phyloP scores from a whole-genome alignment of 2,797 vertebrate species.

The Botia almorhae region DNA sequence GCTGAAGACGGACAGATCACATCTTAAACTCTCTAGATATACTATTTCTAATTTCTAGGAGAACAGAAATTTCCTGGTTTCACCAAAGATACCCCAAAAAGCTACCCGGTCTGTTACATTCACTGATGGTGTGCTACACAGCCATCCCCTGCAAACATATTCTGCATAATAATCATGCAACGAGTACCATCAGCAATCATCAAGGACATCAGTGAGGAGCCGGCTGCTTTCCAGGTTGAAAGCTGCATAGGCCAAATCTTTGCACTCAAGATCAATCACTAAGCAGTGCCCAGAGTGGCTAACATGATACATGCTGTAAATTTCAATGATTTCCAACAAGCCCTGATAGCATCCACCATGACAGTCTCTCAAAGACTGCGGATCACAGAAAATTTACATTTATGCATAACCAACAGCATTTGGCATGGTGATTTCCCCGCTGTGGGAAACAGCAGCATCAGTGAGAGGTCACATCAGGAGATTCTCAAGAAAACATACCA shows the following conservation, averaged over 20 bases:
- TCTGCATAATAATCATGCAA: constrained; percentile 12
- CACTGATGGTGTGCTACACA: background rate
- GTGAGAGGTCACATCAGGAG: constrained; percentile 16
- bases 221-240: constrained; percentile 34
- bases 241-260: background rate
- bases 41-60: background rate
- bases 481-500: constrained; percentile 11
- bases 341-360: constrained; percentile 3
- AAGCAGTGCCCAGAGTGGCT: constrained; percentile 16
- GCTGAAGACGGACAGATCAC: background rate
- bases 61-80: background rate
- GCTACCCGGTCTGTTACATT: background rate
- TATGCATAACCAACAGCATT: background rate
- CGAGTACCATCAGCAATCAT: constrained; percentile 31
- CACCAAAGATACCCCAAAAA: background rate
- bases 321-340: constrained; percentile 35
- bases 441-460: background rate
- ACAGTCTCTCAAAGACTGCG: background rate
- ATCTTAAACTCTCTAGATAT: background rate
- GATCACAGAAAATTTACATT: constrained; percentile 23
- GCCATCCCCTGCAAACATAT: background rate
- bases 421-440: background rate
- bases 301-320: constrained; percentile 12
- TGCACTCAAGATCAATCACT: constrained; percentile 33
- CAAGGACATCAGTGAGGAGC: constrained; percentile 12